Base-by-base conservation (phyloP, 53 echinoderm and acorn worm species). In the Actinopyga echinites region DNA sequence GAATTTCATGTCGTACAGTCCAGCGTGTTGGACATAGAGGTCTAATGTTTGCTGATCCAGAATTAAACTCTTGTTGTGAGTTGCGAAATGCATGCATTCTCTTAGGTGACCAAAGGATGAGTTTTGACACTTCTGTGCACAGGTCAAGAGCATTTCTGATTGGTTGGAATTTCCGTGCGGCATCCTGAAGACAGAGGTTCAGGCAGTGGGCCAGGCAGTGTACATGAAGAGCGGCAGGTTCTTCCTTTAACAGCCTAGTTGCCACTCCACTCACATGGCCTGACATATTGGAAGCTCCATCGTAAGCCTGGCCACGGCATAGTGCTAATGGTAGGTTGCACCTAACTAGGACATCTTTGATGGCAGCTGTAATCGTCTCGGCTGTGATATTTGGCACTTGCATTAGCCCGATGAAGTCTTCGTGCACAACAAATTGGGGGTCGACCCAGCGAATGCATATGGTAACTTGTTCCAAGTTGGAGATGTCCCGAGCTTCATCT, bases 381-480 rank as follows among this genome's bases (percentile, higher is more conserved):
- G 83, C 83, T 35, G 71, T 37, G 24, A 66, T 82, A 36, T 63
- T 37, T 7, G 37, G 23, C 31, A 82, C 65, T 34, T 82, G 83
- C 20, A 82, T 37, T 21, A 82, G 69, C 69, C 83, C 83, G 44
- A 82, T 63, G 45, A 63, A 30, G 57, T 82, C 64, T 82, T 82
- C 83, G 28, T 82, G 83, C 23, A 82, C 69, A 17, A 20, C 69
- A 20, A 65, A 82, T 15, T 44, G 29, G n/a, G 64, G 69, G 49
- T 82, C 83, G 20, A 82, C 83, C 83, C 83, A 82, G 29, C 83
- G 71, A 66, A 82, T 65, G 32, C 64, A 82, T 29, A 82, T 65
- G 7, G 64, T 34, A 22, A 82, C 25, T 38, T 82, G 83, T 20
- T 82, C 83, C 45, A 34, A 34, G 64, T 82, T 63, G 65, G 34